phyloP scores from a whole-genome alignment of 2,888 invertebrate species.

The Ellobium chinense region DNA sequence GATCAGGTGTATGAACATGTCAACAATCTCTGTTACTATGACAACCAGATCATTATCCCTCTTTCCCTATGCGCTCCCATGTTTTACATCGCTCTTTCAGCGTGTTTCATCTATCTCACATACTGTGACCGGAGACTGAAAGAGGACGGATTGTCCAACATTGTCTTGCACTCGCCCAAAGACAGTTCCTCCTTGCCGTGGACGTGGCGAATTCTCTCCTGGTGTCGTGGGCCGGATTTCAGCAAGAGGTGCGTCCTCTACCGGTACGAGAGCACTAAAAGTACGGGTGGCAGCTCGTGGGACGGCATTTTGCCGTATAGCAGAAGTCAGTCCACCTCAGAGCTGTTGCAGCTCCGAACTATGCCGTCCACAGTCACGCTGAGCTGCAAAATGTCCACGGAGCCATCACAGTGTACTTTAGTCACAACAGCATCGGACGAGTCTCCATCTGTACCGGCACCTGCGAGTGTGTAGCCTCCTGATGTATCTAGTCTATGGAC shows the following conservation, averaged over 20 bases:
- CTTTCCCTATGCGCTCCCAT: slow-evolving; percentile 35
- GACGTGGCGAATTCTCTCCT: neutral
- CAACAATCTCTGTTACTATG: slow-evolving; percentile 36
- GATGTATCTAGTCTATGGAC: no score
- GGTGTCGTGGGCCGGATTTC: neutral
- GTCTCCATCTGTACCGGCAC: neutral
- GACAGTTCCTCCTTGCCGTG: neutral
- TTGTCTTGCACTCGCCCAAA: neutral
- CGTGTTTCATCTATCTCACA: slow-evolving; percentile 36
- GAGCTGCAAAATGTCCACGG: neutral
- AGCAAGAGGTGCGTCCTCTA: neutral
- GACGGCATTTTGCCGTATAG: no score
- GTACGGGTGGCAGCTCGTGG: neutral
- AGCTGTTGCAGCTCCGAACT: slow-evolving; percentile 18
- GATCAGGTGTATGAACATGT: slow-evolving; percentile 6
- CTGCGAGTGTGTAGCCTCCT: no score
- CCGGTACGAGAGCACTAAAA: neutral
- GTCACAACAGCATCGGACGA: slow-evolving; percentile 1
- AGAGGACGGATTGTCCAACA: slow-evolving; percentile 6
- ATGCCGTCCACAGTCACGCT: neutral
- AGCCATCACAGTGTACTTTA: slow-evolving; percentile 4
- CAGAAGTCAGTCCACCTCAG: slow-evolving; percentile 32
- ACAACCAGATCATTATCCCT: slow-evolving; percentile 34
- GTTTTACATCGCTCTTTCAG: slow-evolving; percentile 32
- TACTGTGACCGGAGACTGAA: slow-evolving; percentile 33